A percentile compares a stretch with the other conserved stretches of the same genome.
phyloP scores from a whole-genome alignment of 2,797 vertebrate species.

The Australoheros facetus region DNA sequence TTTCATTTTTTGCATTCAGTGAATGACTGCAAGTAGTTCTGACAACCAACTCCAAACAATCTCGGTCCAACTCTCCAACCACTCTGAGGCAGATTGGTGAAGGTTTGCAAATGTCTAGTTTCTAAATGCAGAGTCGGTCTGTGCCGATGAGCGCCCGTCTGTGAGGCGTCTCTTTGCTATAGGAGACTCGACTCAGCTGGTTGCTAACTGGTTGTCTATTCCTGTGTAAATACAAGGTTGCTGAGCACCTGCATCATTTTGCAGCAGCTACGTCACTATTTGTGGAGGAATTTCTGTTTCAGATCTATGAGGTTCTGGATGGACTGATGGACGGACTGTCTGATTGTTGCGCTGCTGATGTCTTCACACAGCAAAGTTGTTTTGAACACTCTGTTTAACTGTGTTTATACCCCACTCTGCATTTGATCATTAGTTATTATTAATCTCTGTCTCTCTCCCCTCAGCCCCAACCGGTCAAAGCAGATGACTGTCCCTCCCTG shows the following conservation, averaged over 20 bases:
- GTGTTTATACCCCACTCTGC: no score
- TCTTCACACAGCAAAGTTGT: neutral
- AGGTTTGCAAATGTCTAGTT: neutral
- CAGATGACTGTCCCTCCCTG: no score
- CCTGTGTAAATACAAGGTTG: neutral
- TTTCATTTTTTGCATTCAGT: neutral
- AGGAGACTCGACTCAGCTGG: neutral
- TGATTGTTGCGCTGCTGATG: neutral
- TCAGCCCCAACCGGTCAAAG: no score
- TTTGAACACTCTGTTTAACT: no score
- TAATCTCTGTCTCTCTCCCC: no score
- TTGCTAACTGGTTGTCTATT: neutral
- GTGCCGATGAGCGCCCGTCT: neutral
- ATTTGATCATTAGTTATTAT: no score
- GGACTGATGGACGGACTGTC: neutral
- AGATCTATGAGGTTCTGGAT: neutral
- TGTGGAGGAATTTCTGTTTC: neutral
- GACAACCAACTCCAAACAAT: neutral
- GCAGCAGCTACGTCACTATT: neutral
- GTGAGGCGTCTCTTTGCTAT: neutral
- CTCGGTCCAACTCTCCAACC: neutral
- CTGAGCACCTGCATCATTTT: neutral
- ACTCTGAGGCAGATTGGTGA: neutral
- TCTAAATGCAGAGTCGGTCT: fast-evolving
- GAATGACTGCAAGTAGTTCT: neutral